Base-by-base conservation (phyloP, 2,888 invertebrate species). In the Drosophila fulvimacula region DNA sequence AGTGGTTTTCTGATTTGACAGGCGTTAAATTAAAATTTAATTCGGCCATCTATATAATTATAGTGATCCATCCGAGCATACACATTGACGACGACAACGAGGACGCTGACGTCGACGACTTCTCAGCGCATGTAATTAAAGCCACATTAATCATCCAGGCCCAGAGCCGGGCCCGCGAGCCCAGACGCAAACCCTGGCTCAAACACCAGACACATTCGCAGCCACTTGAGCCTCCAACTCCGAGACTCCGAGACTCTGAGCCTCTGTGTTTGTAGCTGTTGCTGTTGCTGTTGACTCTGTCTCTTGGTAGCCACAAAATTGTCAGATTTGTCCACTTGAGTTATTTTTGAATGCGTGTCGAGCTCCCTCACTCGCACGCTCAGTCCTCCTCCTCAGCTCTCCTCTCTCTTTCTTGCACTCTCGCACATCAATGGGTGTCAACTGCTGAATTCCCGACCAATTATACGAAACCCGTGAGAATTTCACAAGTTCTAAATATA, bases 121-220 rank as follows among this genome's bases (percentile, higher is more conserved):
- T 77, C 77, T 81, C 87, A 88, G 87, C 90, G 83, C 89, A 91
- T 91, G 91, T 89, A 90, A 90, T 90, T 90, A 90, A 90, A 90
- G 91, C 91, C 91, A 90, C 91, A 91, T 91, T 91, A 91, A 91
- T 90, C 90, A 89, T 84, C 82, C 81, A 81, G 52, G 41, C 60
- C 36, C 53, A 42, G 34, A 27, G 21, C 1, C 44, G 21, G 39
- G 17, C 21, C 48, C 56, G 30, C 24, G 5, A 17, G 21, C 21
- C 10, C 39, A 21, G 38, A 15, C 24, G 39, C 52, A 30, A 21
- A 15, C 60, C 11, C 24, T 46, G 32, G 32, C 63, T 21, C 38
- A 42, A 57, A 44, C 42, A 24, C 46, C 46, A 30, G 30, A 17
- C 46, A 55, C 55, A 65, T 59, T 66, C 67, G 63, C 81, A 69